Base-by-base conservation (phyloP, 2,113 vertebrate species). In the Cyanoderma ruficeps region DNA sequence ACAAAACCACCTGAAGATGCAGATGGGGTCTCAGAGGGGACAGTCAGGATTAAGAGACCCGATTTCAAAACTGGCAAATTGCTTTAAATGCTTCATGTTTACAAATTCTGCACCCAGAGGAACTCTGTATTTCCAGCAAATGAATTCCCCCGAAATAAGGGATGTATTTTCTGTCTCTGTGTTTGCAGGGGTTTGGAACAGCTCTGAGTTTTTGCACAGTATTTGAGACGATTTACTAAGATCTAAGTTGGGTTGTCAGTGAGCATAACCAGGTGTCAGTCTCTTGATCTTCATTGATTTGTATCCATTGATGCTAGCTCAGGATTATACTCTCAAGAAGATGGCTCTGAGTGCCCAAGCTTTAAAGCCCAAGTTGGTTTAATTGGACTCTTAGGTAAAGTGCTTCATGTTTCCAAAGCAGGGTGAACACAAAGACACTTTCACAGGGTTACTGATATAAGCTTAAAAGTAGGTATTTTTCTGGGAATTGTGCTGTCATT, bases 321-420 rank as follows among this genome's bases (percentile, higher is more conserved):
- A 76, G 59, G 82, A 90, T 86, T 90, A 88, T 77, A 85, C 83
- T 80, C 83, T 80, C 85, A 77, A 77, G 84, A 56, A 75, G 52
- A 55, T 59, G 70, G 53, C 74, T 82, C 28, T 17, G 33, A 57
- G 46, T 44, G 60, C n/a, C 37, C 53, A 22, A 57, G 63, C 56
- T 95, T 95, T 93, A 93, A 89, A 95, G 64, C 59, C 78, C 12
- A 44, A 56, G 30, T 46, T 88, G 82, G 67, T 93, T 88, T 93
- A 94, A 95, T 69, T 91, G 87, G 85, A 44, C 85, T 80, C 56
- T 28, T 11, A 82, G 69, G 57, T 64, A 35, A 93, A 76, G 9
- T 25, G 71, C 85, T 90, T 91, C 41, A 17, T 60, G 74, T 91
- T 93, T 80, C 82, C 64, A 28, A 88, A 91, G 78, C 6, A 67